A percentile compares a stretch with the other conserved stretches of the same genome.
phyloP scores from a whole-genome alignment of 2,888 invertebrate species.

The Tetragonisca angustula region DNA sequence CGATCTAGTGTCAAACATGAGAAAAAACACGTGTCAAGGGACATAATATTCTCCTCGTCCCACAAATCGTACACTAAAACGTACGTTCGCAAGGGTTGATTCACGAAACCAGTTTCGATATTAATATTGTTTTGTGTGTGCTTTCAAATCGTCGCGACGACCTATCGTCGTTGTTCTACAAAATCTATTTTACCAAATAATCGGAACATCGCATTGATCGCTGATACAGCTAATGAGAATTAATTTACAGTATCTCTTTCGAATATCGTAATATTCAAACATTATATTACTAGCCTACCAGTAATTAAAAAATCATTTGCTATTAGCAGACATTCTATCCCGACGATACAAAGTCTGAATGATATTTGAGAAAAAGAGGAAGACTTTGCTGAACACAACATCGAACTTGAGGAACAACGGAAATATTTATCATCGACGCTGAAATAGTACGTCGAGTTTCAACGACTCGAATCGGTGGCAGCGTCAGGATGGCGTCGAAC shows the following conservation, averaged over 20 bases:
- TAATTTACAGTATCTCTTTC: not conserved
- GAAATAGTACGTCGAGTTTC: not conserved
- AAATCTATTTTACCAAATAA: conserved; percentile 4
- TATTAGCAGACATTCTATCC: too few species aligned
- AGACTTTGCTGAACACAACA: too few species aligned
- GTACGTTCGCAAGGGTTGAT: not conserved
- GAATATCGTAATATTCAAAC: too few species aligned
- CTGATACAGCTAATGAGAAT: conserved; percentile 16
- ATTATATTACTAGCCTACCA: not conserved
- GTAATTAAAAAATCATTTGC: too few species aligned
- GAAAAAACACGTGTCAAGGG: not conserved
- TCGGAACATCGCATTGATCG: conserved; percentile 10
- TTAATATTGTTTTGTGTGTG: conserved; percentile 4
- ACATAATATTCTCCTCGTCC: not conserved
- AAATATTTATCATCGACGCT: not conserved
- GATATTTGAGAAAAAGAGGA: too few species aligned
- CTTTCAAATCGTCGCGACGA: not conserved
- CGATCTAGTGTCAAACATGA: accelerated
- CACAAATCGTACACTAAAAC: not conserved
- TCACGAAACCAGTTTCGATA: conserved; percentile 10
- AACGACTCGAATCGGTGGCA: not conserved
- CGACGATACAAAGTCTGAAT: too few species aligned
- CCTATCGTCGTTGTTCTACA: not conserved
- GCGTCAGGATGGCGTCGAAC: not conserved
- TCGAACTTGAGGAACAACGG: too few species aligned